These are phyloP conservation scores for Oeneis ivallda DNA, from an alignment of 2,888 invertebrate species.

Conservation along the genomic window DNA sequence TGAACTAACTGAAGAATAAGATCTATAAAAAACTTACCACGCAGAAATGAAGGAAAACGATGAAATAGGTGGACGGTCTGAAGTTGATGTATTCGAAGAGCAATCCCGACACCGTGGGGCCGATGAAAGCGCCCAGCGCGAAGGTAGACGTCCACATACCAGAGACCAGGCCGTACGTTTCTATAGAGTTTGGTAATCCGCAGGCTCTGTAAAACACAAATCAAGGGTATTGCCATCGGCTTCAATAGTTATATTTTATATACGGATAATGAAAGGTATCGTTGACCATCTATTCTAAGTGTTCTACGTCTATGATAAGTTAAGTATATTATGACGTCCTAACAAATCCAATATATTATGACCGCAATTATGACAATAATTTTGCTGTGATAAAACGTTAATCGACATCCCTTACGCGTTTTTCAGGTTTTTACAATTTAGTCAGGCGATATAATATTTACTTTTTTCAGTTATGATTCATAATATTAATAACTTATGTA, in stretches of 20 bases:
- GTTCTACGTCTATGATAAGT: background rate
- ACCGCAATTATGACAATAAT: too few relatives aligned
- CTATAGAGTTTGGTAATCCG: slow-evolving; percentile 91
- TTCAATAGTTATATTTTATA: too few relatives aligned
- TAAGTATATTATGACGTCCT: background rate
- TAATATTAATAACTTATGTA: too few relatives aligned
- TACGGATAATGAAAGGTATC: too few relatives aligned
- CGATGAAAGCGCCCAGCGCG: slow-evolving; percentile 92
- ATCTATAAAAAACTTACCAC: slow-evolving; percentile 79
- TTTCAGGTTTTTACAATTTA: too few relatives aligned
- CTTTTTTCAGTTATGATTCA: too few relatives aligned
- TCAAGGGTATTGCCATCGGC: too few relatives aligned
- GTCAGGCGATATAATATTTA: too few relatives aligned
- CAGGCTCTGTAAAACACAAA: slow-evolving; percentile 74
- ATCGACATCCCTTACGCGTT: too few relatives aligned
- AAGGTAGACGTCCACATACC: slow-evolving; percentile 96
- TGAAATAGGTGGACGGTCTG: slow-evolving; percentile 85
- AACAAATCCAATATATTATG: background rate
- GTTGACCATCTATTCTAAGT: too few relatives aligned
- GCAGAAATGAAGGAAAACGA: slow-evolving; percentile 84
- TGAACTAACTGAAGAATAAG: too few relatives aligned
- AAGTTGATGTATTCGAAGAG: slow-evolving; percentile 89
- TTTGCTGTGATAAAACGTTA: too few relatives aligned
- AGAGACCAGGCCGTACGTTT: slow-evolving; percentile 94
- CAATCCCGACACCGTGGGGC: slow-evolving; percentile 89